These are phyloP conservation scores for Loris lydekkerianus DNA, from an alignment of 2,797 vertebrate genomes.

Conservation along the genomic window DNA sequence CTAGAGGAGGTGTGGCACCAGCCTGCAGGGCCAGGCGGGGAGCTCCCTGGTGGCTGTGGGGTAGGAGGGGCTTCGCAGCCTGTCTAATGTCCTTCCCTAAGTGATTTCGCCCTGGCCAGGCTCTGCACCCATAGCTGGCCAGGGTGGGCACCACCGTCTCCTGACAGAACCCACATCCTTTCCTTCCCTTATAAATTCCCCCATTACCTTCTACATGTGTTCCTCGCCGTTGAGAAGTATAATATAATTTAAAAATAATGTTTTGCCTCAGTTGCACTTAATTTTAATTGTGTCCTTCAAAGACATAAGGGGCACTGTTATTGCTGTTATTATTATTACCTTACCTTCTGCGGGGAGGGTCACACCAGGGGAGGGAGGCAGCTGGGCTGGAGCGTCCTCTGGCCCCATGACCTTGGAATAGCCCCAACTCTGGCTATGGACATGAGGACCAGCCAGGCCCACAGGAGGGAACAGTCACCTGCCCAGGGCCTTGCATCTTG, in stretches of 20 bases:
- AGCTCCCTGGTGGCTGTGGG: constrained; percentile 83
- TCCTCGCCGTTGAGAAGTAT: background rate
- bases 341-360: too few species aligned
- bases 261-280: background rate
- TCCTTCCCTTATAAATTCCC: too few species aligned
- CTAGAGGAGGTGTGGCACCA: constrained; percentile 58
- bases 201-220: rapidly evolving
- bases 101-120: background rate
- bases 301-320: background rate
- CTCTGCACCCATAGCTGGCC: background rate
- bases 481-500: too few species aligned
- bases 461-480: background rate
- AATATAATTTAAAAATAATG: background rate
- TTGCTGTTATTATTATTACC: too few species aligned
- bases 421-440: background rate
- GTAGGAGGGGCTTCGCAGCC: constrained; percentile 23
- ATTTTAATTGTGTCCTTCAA: background rate
- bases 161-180: background rate
- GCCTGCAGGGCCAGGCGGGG: constrained; percentile 76
- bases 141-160: background rate
- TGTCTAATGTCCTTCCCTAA: constrained; percentile 73
- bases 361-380: too few species aligned
- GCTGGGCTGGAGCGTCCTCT: too few species aligned
- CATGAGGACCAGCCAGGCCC: background rate
- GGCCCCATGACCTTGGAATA: background rate